These are phyloP conservation scores for Podotricha telesiphe DNA, from an alignment of 2,888 invertebrate genomes.

Conservation along the genomic window DNA sequence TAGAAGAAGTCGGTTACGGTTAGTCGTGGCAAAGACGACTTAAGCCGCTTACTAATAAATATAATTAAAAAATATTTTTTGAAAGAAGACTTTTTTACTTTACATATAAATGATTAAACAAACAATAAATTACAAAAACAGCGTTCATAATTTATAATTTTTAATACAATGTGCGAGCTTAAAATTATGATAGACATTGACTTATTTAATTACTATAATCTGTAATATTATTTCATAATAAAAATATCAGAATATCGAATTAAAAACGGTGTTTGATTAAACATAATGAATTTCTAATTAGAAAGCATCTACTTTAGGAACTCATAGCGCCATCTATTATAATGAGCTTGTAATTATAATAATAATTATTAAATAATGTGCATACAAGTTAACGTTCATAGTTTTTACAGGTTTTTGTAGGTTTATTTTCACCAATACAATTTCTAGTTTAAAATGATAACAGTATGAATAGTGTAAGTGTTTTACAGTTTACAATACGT, in stretches of 20 bases:
- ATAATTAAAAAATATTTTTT: too few species aligned
- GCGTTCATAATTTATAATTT: too few species aligned
- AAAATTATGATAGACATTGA: too few species aligned
- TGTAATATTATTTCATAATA: too few species aligned
- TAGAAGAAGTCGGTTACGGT: too few species aligned
- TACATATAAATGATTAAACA: too few species aligned
- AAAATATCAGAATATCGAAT: background rate
- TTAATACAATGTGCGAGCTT: too few species aligned
- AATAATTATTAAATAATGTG: constrained; percentile 22
- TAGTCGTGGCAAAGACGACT: too few species aligned
- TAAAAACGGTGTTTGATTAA: background rate
- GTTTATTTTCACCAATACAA: background rate
- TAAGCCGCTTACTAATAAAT: too few species aligned
- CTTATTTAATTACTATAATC: background rate
- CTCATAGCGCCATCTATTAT: constrained; percentile 73
- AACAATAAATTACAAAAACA: too few species aligned
- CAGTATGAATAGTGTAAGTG: constrained; percentile 36
- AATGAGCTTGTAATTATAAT: constrained; percentile 55
- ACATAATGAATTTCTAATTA: background rate
- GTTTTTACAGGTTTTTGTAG: too few species aligned
- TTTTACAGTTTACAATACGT: constrained; percentile 45
- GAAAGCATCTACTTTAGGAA: constrained; percentile 44
- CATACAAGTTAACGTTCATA: background rate
- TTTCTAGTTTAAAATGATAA: constrained; percentile 7
- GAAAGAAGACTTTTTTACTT: too few species aligned